These are phyloP conservation scores for Bathynomus jamesi DNA, from an alignment of 1,140 invertebrate genomes.

Conservation along the genomic window DNA sequence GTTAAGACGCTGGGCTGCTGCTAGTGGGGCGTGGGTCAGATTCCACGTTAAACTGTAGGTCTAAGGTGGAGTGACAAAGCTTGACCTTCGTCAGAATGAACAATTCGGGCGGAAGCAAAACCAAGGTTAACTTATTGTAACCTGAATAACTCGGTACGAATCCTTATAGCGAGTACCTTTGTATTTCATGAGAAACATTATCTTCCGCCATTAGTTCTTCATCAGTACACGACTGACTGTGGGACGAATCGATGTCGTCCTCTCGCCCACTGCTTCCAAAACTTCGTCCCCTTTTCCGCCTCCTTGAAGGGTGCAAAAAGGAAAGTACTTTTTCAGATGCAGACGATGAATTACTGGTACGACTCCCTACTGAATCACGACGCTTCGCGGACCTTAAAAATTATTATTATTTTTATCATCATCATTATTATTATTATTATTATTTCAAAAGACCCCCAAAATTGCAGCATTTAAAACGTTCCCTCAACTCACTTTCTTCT, in stretches of 20 bases:
- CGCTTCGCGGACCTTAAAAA: neutral
- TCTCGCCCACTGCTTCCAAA: neutral
- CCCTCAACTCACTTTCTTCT: constrained; percentile 1
- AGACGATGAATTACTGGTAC: neutral
- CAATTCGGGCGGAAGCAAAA: too few species aligned
- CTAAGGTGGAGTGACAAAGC: too few species aligned
- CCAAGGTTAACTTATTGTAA: too few species aligned
- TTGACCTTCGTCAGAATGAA: too few species aligned
- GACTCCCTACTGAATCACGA: neutral
- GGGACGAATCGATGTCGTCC: neutral
- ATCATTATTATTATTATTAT: neutral
- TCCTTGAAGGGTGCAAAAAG: neutral
- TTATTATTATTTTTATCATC: neutral
- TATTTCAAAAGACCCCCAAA: neutral
- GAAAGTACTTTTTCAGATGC: neutral
- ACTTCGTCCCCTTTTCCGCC: neutral
- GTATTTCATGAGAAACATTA: neutral
- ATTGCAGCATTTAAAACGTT: too few species aligned
- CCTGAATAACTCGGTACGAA: too few species aligned
- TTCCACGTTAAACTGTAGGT: too few species aligned
- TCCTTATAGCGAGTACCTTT: neutral
- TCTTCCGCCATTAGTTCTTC: neutral
- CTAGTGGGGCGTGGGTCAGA: too few species aligned
- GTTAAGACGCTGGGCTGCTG: too few species aligned
- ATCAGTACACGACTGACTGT: neutral